Evolutionary conservation across 1,140 invertebrate genomes (phyloP).

Genomic region (Dreissena polymorpha): DNA sequence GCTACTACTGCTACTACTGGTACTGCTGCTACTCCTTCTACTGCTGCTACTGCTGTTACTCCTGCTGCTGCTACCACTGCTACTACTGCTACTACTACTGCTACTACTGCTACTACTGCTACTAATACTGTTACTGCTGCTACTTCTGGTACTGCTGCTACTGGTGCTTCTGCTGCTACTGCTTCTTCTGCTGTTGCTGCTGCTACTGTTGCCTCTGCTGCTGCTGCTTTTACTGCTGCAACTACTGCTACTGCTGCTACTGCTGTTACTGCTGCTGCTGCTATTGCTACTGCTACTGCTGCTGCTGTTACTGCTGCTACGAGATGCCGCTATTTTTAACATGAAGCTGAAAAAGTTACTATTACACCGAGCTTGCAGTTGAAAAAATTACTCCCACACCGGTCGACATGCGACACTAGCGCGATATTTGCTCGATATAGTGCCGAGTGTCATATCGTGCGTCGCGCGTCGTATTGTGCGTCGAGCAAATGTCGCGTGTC

Average conservation of each 20-base stretch:
- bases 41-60: not conserved
- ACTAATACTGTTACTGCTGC: not conserved
- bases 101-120: not conserved
- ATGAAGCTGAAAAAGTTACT: too few relatives aligned
- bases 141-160: not conserved
- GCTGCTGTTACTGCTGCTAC: not conserved
- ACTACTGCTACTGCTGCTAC: not conserved
- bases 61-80: not conserved
- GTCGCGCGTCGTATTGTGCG: too few relatives aligned
- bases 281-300: not conserved
- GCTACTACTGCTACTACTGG: not conserved
- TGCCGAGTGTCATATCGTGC: too few relatives aligned
- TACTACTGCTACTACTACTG: not conserved
- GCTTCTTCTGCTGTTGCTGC: not conserved
- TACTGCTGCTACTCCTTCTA: not conserved
- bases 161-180: not conserved
- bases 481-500: too few relatives aligned
- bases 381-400: too few relatives aligned
- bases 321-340: too few relatives aligned
- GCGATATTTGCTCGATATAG: too few relatives aligned
- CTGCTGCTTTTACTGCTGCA: not conserved
- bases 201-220: not conserved
- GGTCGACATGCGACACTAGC: too few relatives aligned
- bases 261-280: not conserved
- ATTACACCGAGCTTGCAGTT: too few relatives aligned